phyloP scores from a whole-genome alignment of 2,113 vertebrate species.

The Myodes glareolus region DNA sequence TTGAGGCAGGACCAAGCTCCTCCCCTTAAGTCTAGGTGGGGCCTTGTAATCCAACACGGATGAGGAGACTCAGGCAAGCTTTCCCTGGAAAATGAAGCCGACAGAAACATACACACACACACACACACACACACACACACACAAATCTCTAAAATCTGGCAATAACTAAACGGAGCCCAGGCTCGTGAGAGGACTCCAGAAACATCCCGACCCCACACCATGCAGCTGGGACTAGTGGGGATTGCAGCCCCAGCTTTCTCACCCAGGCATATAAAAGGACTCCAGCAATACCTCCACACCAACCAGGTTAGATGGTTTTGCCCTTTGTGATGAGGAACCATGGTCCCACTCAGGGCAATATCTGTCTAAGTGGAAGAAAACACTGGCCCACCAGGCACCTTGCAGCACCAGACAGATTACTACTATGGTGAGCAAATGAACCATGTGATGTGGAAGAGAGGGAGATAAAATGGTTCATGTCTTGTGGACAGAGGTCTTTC shows the following conservation, averaged over 20 bases:
- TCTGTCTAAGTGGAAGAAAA: not conserved
- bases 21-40: no score
- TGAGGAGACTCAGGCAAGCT: not conserved
- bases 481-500: not conserved
- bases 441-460: not conserved
- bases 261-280: not conserved
- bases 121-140: no score
- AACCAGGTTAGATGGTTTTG: not conserved
- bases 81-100: not conserved
- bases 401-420: not conserved
- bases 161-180: not conserved
- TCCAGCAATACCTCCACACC: not conserved
- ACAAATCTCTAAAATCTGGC: not conserved
- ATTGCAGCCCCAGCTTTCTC: not conserved
- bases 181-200: not conserved
- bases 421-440: not conserved
- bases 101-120: not conserved
- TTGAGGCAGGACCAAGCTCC: no score
- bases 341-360: not conserved
- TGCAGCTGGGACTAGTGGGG: not conserved
- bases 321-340: not conserved
- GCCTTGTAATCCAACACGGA: no score
- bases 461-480: not conserved
- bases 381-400: not conserved
- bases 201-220: rapidly evolving